A percentile compares a stretch with the other conserved stretches of the same genome.
phyloP scores from a whole-genome alignment of 2,113 vertebrate genomes.

The Ammodramus savannarum region DNA sequence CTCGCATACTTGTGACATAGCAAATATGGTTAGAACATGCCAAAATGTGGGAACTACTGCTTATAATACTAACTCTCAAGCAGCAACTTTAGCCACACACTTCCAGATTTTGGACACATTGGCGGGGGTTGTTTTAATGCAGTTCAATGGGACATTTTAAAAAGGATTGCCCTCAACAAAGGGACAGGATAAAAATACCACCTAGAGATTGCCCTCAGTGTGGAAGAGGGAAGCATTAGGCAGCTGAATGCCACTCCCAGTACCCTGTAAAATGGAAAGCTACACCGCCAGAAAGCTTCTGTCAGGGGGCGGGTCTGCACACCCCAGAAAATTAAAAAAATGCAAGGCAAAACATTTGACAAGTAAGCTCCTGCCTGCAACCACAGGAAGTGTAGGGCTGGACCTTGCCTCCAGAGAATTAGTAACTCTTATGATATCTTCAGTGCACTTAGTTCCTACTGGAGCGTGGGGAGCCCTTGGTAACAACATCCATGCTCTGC shows the following conservation, averaged over 20 bases:
- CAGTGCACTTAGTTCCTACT: background rate
- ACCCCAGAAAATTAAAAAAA: background rate
- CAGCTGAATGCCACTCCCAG: background rate
- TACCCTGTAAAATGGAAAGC: background rate
- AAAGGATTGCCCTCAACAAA: background rate
- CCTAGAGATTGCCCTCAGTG: background rate
- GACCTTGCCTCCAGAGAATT: background rate
- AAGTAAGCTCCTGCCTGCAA: background rate
- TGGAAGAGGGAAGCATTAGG: background rate
- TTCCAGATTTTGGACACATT: fast-evolving
- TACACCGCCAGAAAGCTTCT: background rate
- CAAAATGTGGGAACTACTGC: background rate
- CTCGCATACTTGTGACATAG: background rate
- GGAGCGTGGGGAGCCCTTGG: background rate
- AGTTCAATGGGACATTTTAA: background rate
- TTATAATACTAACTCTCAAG: background rate
- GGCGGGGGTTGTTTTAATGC: background rate
- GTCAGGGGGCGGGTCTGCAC: fast-evolving
- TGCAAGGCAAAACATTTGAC: background rate
- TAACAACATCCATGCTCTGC: background rate
- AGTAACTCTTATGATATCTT: background rate
- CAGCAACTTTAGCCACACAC: background rate
- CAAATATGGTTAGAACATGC: background rate
- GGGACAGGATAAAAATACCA: background rate
- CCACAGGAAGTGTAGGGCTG: background rate